Base-by-base conservation (phyloP, 1,140 invertebrate species). In the Drosophila baimaii region DNA sequence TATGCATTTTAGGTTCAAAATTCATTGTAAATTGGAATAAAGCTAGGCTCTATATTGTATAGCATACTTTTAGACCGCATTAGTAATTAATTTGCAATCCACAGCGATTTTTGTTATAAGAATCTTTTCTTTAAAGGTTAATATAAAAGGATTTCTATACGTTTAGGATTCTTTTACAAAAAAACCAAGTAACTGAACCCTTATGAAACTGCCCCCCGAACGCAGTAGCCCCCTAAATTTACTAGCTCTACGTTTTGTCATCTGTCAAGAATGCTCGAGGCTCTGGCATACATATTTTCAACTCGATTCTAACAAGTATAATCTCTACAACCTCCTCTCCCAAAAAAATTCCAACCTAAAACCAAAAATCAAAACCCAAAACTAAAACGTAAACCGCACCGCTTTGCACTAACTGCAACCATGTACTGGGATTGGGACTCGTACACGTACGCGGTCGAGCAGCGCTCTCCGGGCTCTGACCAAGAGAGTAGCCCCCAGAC, bases 401-500 rank as follows among this genome's bases (percentile, higher is more conserved):
- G 15, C 51, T 21, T 35, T 7, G 17, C 23, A 78, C 59, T 71
- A 75, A 83, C 54, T n/a, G 27, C 33, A n/a, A n/a, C n/a, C n/a
- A n/a, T n/a, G n/a, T n/a, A n/a, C n/a, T n/a, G n/a, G n/a, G n/a
- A n/a, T n/a, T n/a, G n/a, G n/a, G n/a, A n/a, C n/a, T n/a, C n/a
- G n/a, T n/a, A n/a, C n/a, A n/a, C n/a, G n/a, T n/a, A n/a, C n/a
- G n/a, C n/a, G n/a, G n/a, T n/a, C n/a, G n/a, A 72, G 49, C 77
- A 92, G 90, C 77, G 90, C 66, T 92, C 91, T 63, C 91, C 91
- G 52, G 91, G 91, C 71, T 92, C 91, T 44, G 90, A 92, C 56
- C 88, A 92, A 77, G 83, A 90, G 68, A 84, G 79, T 65, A 78
- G 66, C 43, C 76, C 86, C n/a, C 77, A 90, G 61, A 73, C 63